Conservation (phyloP, 2,888 invertebrate species). For the Caenorhabditis sinica region DNA sequence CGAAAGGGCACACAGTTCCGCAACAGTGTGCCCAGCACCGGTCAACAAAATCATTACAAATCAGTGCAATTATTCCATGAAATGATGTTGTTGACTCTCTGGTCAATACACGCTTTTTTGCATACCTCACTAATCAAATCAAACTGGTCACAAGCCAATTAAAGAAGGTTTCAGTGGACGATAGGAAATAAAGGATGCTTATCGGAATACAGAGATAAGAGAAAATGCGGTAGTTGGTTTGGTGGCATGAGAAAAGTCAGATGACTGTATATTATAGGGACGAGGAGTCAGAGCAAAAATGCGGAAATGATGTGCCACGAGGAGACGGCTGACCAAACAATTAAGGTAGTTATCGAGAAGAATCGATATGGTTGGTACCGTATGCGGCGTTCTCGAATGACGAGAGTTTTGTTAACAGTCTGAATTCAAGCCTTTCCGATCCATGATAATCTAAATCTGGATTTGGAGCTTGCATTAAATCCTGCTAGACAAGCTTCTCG, state of each 20-base stretch:
- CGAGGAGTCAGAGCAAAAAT: slow-evolving; percentile 14
- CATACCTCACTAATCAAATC: slow-evolving; percentile 52
- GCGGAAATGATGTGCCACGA: slow-evolving; percentile 50
- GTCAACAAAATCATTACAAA: slow-evolving; percentile 1
- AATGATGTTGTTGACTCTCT: background rate
- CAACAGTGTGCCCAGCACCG: background rate
- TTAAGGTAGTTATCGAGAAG: slow-evolving; percentile 11
- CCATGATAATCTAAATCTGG: no score
- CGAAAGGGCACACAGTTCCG: background rate
- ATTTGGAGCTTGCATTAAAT: no score
- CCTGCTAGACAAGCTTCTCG: no score
- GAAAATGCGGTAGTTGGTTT: slow-evolving; percentile 22
- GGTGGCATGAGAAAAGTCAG: slow-evolving; percentile 40
- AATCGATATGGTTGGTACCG: background rate
- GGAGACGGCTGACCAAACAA: slow-evolving; percentile 49
- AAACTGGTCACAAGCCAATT: slow-evolving; percentile 36
- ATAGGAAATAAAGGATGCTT: slow-evolving; percentile 6
- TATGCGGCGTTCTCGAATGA: background rate
- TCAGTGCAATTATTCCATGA: background rate
- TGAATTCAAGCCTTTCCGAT: no score
- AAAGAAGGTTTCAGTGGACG: slow-evolving; percentile 22
- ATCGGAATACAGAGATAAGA: slow-evolving; percentile 21
- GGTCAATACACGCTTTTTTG: slow-evolving; percentile 13
- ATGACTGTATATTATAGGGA: slow-evolving; percentile 6
- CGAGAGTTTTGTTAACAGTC: background rate